These are phyloP conservation scores for Acheta domesticus DNA, from an alignment of 2,888 invertebrate species.

Conservation along the genomic window DNA sequence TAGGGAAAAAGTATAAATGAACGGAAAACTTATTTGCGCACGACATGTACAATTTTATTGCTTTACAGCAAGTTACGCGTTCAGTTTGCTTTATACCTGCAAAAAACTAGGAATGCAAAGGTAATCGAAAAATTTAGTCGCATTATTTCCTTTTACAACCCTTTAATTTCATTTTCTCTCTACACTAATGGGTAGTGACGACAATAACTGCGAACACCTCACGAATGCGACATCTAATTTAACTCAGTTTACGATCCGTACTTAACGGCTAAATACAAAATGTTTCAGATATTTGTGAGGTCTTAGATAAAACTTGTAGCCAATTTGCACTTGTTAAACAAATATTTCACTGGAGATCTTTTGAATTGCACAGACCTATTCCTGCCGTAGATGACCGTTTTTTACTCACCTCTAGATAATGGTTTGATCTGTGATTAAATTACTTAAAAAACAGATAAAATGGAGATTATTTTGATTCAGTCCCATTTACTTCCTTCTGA, in stretches of 20 bases:
- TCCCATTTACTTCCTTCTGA: no score
- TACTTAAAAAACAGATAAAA: no score
- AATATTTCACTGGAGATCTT: no score
- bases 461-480: no score
- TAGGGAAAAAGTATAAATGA: neutral
- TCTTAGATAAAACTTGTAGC: no score
- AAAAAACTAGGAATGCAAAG: neutral
- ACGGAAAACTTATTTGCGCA: neutral
- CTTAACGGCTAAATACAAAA: no score
- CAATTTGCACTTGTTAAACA: no score
- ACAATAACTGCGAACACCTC: neutral
- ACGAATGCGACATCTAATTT: neutral
- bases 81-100: neutral
- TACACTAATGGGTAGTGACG: neutral
- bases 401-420: no score
- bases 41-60: neutral
- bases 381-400: no score
- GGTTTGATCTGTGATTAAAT: no score
- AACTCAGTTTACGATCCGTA: neutral
- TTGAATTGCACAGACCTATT: no score
- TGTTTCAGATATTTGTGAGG: no score
- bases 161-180: neutral
- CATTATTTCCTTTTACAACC: neutral
- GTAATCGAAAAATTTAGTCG: neutral
- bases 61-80: neutral